Conservation (phyloP, 1,140 invertebrate genomes). For the Battus philenor region DNA sequence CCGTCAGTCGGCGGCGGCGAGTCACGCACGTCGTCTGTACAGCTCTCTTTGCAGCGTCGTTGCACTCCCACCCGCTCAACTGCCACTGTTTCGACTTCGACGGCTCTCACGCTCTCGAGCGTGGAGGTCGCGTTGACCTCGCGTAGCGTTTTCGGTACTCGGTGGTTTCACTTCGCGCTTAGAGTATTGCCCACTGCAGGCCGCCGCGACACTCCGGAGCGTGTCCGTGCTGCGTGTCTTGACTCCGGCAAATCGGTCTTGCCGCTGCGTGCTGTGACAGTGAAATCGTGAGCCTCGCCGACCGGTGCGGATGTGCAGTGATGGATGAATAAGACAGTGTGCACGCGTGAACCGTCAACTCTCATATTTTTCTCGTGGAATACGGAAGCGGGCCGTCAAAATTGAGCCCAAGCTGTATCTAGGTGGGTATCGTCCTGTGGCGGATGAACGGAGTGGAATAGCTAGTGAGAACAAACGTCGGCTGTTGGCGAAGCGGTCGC, state of each 20-base stretch:
- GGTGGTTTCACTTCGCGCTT: slow-evolving; percentile 41
- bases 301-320: slow-evolving; percentile 72
- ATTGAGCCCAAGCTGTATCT: slow-evolving; percentile 75
- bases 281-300: slow-evolving; percentile 66
- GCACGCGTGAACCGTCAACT: slow-evolving; percentile 36
- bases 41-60: slow-evolving; percentile 31
- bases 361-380: slow-evolving; percentile 50
- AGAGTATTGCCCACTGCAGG: slow-evolving; percentile 25
- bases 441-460: slow-evolving; percentile 16
- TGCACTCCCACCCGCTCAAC: slow-evolving; percentile 49
- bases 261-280: slow-evolving; percentile 64
- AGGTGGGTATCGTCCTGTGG: slow-evolving; percentile 51
- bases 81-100: slow-evolving; percentile 53
- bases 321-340: slow-evolving; percentile 69
- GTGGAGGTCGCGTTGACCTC: slow-evolving; percentile 60
- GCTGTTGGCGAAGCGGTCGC: slow-evolving; percentile 41
- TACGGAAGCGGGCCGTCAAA: slow-evolving; percentile 65
- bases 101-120: slow-evolving; percentile 62
- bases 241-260: slow-evolving; percentile 41
- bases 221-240: slow-evolving; percentile 39
- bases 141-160: slow-evolving; percentile 46
- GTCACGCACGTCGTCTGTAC: slow-evolving; percentile 65
- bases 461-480: slow-evolving; percentile 40
- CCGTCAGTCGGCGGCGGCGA: slow-evolving; percentile 68
- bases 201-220: slow-evolving; percentile 29